phyloP scores from a whole-genome alignment of 2,797 vertebrate species.

The Gallinago solitaria region DNA sequence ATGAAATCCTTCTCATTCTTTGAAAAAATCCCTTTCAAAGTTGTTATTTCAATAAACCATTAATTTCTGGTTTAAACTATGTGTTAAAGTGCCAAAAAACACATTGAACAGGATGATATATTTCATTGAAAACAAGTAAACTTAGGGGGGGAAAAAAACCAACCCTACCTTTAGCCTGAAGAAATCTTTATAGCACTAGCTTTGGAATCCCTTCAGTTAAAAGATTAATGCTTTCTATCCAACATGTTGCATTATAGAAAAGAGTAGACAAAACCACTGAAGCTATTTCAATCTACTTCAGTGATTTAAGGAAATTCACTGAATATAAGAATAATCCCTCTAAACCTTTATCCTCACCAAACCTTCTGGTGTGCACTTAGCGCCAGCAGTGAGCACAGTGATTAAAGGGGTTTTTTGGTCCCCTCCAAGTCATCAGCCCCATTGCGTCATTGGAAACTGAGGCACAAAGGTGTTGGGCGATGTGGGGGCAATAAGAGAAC shows the following conservation, averaged over 20 bases:
- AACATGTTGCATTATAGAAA: not conserved
- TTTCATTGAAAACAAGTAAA: slow-evolving; percentile 16
- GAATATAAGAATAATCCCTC: not conserved
- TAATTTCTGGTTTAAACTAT: not conserved
- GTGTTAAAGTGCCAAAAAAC: slow-evolving; percentile 12
- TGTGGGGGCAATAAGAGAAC: accelerated
- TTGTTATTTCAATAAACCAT: slow-evolving; percentile 15
- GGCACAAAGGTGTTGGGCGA: not conserved
- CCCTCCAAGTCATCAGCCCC: not conserved
- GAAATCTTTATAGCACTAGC: not conserved
- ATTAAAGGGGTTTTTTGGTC: not conserved
- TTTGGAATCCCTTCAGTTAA: not conserved
- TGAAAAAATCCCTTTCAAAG: not conserved
- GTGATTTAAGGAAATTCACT: not conserved
- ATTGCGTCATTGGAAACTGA: not conserved
- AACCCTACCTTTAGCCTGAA: not conserved
- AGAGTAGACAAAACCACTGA: not conserved
- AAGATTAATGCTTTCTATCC: not conserved
- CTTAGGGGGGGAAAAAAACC: not conserved
- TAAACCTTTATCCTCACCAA: not conserved
- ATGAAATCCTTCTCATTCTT: not conserved
- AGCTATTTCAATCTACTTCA: not conserved
- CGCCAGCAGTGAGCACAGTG: accelerated
- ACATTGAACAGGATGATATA: not conserved
- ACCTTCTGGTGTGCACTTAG: not conserved